A percentile compares a stretch with the other conserved stretches of the same genome.
These are phyloP conservation scores for Geodia barretti DNA, from an alignment of 37 sponge, comb jelly and placozoan genomes.

Conservation along the genomic window DNA sequence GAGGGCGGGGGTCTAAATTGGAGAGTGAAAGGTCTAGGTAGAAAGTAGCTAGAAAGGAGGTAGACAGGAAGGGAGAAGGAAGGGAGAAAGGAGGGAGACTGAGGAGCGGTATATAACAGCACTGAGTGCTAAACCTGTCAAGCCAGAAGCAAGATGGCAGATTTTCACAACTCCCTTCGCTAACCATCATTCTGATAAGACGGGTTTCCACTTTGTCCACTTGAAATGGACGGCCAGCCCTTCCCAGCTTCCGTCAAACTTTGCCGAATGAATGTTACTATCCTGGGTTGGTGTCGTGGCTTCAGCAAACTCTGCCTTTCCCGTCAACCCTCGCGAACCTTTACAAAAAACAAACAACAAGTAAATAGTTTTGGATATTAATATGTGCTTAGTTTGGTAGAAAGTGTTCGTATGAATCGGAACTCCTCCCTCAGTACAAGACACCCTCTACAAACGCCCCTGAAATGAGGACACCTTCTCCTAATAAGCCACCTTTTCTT, in stretches of 20 bases:
- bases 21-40: background rate
- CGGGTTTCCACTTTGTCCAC: slow-evolving; percentile 70
- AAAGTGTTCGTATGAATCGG: too few species aligned
- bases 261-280: slow-evolving; percentile 87
- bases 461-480: too few species aligned
- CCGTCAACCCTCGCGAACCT: slow-evolving; percentile 53
- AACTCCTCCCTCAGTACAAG: too few species aligned
- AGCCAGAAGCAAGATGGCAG: slow-evolving; percentile 44
- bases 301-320: slow-evolving; percentile 83
- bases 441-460: too few species aligned
- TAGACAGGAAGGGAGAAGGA: background rate
- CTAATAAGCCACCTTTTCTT: too few species aligned
- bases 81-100: background rate
- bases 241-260: slow-evolving; percentile 98
- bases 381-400: too few species aligned
- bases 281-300: slow-evolving; percentile 85
- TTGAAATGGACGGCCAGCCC: slow-evolving; percentile 79
- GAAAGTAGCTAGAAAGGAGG: background rate
- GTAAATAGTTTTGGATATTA: background rate
- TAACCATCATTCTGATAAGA: slow-evolving; percentile 86
- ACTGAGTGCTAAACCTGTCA: background rate
- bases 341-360: too few species aligned
- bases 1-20: background rate
- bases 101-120: background rate
- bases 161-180: slow-evolving; percentile 54